Percentiles rank a stretch among this genome's conserved stretches.
These are phyloP conservation scores for Oxyura jamaicensis DNA, from an alignment of 2,113 vertebrate genomes.

Conservation along the genomic window DNA sequence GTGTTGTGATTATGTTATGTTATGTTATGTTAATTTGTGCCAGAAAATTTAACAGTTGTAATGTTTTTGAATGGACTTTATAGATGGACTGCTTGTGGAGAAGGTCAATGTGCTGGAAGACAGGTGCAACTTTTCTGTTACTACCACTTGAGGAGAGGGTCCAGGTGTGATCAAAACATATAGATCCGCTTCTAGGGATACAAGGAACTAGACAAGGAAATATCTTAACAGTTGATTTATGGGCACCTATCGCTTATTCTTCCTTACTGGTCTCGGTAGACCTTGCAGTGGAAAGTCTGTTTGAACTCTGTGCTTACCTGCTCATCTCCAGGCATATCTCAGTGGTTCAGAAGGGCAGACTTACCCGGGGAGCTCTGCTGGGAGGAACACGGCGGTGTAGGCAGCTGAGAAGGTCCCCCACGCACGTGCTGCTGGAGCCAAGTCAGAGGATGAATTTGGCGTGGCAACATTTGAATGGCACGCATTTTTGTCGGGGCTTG, in stretches of 20 bases:
- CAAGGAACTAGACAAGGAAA: background rate
- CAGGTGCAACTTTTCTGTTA: background rate
- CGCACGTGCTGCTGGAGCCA: background rate
- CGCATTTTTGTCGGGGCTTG: background rate
- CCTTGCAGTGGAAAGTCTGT: background rate
- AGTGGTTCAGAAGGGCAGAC: background rate
- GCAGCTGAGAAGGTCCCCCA: background rate
- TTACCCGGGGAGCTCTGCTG: background rate
- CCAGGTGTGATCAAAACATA: too few species aligned
- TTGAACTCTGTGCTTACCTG: background rate
- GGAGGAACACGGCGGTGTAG: background rate
- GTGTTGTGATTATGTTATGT: too few species aligned
- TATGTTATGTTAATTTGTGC: background rate
- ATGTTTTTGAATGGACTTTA: background rate
- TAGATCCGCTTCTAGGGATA: background rate
- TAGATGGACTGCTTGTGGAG: background rate
- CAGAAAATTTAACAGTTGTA: background rate
- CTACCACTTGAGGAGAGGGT: background rate
- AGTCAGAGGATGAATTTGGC: rapidly evolving
- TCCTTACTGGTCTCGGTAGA: background rate
- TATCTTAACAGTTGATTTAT: background rate
- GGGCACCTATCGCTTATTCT: background rate
- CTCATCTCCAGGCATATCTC: background rate
- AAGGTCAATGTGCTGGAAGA: background rate
- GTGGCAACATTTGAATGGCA: background rate